phyloP scores from a whole-genome alignment of 2,113 vertebrate species.

The Machaerirhynchus nigripectus region DNA sequence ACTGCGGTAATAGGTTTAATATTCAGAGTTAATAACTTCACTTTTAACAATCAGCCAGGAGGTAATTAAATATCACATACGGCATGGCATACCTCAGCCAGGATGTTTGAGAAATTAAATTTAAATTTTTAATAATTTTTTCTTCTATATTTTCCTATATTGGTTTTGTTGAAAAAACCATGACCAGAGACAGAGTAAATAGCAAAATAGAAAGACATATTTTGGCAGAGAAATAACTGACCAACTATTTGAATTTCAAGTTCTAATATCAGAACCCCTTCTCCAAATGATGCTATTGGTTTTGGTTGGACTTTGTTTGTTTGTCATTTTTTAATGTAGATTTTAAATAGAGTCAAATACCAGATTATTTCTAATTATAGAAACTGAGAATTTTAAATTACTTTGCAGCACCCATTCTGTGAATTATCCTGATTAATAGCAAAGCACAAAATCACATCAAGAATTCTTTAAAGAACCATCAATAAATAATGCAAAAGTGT shows the following conservation, averaged over 20 bases:
- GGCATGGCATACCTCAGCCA: neutral
- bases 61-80: neutral
- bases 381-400: neutral
- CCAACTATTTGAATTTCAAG: neutral
- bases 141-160: neutral
- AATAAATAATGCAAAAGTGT: neutral
- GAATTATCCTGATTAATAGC: neutral
- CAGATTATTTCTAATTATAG: neutral
- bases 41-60: neutral
- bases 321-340: neutral
- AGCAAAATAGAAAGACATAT: neutral
- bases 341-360: neutral
- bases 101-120: neutral
- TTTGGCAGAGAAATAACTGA: neutral
- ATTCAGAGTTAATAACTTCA: neutral
- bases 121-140: neutral
- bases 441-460: neutral
- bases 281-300: neutral
- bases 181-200: rapidly evolving
- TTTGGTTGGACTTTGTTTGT: neutral
- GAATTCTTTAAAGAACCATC: neutral
- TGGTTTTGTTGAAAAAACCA: neutral
- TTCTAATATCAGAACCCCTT: neutral
- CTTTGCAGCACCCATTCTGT: neutral
- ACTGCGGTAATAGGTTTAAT: neutral